phyloP scores from a whole-genome alignment of 2,888 invertebrate genomes.

The Ennomos fuscantarius region DNA sequence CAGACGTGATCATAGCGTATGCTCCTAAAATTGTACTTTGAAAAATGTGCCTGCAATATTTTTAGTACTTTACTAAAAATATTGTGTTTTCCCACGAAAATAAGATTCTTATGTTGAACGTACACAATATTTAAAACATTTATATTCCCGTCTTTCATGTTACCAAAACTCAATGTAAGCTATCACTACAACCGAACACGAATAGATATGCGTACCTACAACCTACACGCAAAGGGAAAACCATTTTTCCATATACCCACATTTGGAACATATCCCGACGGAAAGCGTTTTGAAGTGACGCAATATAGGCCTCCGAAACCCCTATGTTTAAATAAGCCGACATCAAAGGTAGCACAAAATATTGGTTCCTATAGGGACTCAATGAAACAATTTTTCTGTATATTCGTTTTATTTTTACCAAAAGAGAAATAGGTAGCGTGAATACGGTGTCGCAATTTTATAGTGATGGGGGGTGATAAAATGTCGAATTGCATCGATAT shows the following conservation, averaged over 20 bases:
- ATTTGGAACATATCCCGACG: conserved; percentile 47
- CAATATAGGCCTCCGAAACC: conserved; percentile 64
- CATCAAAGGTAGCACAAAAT: conserved; percentile 71
- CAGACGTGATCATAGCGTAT: no score
- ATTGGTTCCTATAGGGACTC: conserved; percentile 60
- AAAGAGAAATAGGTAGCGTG: conserved; percentile 39
- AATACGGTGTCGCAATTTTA: conserved; percentile 40
- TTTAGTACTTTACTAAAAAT: no score
- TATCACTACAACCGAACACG: conserved; percentile 34
- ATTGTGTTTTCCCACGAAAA: conserved; percentile 13
- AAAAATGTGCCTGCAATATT: no score
- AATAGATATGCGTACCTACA: conserved; percentile 27
- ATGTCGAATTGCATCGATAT: conserved; percentile 43
- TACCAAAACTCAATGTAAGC: conserved; percentile 14
- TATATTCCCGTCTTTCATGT: conserved; percentile 28
- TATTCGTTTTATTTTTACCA: conserved; percentile 44
- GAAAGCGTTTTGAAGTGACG: conserved; percentile 61
- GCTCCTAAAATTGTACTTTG: no score
- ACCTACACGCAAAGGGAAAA: conserved; percentile 38
- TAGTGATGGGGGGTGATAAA: conserved; percentile 43
- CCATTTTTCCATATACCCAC: conserved; percentile 48
- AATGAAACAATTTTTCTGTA: conserved; percentile 58
- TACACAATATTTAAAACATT: conserved; percentile 27
- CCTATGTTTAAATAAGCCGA: conserved; percentile 75
- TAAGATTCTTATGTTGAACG: conserved; percentile 30